Evolutionary conservation across 2,113 vertebrate species (phyloP), one percentile per base, ranked within the genome.

Genomic region (Hoplias malabaricus): DNA sequence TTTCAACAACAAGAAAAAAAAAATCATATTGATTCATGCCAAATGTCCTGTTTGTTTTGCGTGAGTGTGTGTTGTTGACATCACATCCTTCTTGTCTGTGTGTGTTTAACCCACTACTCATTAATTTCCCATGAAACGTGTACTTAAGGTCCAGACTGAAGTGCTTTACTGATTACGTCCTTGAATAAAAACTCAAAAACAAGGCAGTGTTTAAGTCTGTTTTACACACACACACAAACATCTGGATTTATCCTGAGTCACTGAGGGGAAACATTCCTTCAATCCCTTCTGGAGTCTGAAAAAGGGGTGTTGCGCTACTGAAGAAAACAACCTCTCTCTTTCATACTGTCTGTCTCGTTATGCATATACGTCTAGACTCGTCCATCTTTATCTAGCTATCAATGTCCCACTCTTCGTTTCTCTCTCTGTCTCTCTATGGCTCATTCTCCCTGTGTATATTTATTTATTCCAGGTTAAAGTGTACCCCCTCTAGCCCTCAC

Each of bases 201-300:
- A 46, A 42, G 38, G 38, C 12, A n/a, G 43, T 46, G 43, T 46
- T 46, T 46, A 68, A 16, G 19, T n/a, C 19, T 40, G 27, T 16
- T 43, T 12, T 14, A 83, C 81, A 82, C 81, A 79, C 77, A 82
- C 81, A 66, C 69, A 85, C 92, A 90, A 73, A 91, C 87, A 85
- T 87, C 78, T 50, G 46, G 21, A 92, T 90, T 86, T 67, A 40
- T 84, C 74, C 69, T 72, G 69, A 69, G 66, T 81, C 83, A 84
- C 83, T 87, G 86, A 87, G 87, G 76, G 80, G 86, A 90, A 88
- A 88, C 88, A 89, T 88, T 88, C 87, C 83, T 85, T 75, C 11
- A 2, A 81, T n/a, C n/a, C n/a, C 85, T 77, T 23, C 56, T 79
- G 76, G 67, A 74, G 66, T 80, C 85, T 83, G 82, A 79, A 38